phyloP scores from a whole-genome alignment of 2,888 invertebrate species.

The Caenorhabditis sinica region DNA sequence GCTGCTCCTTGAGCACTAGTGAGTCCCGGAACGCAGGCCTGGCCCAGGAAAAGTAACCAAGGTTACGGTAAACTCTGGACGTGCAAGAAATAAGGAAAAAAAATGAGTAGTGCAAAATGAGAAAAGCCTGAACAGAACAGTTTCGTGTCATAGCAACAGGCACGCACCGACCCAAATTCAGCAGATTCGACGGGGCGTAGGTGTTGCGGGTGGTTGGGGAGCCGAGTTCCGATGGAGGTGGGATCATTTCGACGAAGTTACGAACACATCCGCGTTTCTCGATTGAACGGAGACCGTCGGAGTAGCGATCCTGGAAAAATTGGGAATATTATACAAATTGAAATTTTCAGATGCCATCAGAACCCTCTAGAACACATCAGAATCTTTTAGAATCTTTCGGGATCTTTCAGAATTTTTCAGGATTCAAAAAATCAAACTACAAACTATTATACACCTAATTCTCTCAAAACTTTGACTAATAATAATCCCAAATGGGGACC shows the following conservation, averaged over 20 bases:
- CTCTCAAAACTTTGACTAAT: too few species aligned
- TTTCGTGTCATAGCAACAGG: conserved; percentile 45
- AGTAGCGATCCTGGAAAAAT: conserved; percentile 78
- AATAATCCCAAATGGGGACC: too few species aligned
- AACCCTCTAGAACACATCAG: too few species aligned
- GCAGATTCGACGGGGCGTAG: conserved; percentile 74
- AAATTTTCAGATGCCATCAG: too few species aligned
- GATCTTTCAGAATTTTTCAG: not conserved
- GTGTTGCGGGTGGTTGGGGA: conserved; percentile 71
- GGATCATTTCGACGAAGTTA: conserved; percentile 72
- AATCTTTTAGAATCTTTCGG: too few species aligned
- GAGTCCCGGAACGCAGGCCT: too few species aligned
- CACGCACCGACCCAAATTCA: conserved; percentile 80
- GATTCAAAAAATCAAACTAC: too few species aligned
- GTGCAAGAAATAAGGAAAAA: conserved; percentile 1
- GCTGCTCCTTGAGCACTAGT: too few species aligned
- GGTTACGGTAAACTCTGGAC: not conserved
- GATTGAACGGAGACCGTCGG: conserved; percentile 75
- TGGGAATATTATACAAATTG: not conserved
- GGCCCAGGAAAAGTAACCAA: too few species aligned
- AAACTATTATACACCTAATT: too few species aligned
- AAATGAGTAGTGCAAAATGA: conserved; percentile 8
- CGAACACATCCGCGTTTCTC: conserved; percentile 72
- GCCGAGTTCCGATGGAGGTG: conserved; percentile 68
- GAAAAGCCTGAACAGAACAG: conserved; percentile 2